phyloP scores from a whole-genome alignment of 2,888 invertebrate species.

The Drosophila merina region DNA sequence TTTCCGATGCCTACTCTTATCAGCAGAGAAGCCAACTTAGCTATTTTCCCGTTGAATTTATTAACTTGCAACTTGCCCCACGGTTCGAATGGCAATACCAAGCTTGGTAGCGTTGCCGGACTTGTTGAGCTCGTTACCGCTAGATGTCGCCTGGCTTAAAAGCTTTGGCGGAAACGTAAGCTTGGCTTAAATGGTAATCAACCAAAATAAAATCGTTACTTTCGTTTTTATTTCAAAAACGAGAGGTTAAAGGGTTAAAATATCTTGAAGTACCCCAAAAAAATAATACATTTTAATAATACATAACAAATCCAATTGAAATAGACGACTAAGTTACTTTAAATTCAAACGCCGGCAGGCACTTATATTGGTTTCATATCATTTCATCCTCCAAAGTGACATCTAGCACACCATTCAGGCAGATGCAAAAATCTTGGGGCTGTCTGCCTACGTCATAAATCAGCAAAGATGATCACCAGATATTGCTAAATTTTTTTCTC shows the following conservation, averaged over 20 bases:
- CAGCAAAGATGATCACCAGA: constrained; percentile 5
- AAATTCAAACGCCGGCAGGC: neutral
- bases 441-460: constrained; percentile 41
- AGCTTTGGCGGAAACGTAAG: neutral
- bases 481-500: constrained; percentile 14
- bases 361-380: constrained; percentile 8
- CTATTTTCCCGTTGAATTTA: neutral
- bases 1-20: constrained; percentile 1
- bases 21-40: neutral
- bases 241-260: too few species aligned
- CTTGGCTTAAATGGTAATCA: neutral
- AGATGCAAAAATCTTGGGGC: constrained; percentile 14
- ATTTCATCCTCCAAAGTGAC: constrained; percentile 29
- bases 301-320: neutral
- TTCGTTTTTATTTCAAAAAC: too few species aligned
- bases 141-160: neutral
- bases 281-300: too few species aligned
- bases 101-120: too few species aligned
- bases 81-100: neutral
- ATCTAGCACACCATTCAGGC: constrained; percentile 17
- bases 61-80: too few species aligned
- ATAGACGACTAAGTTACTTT: neutral
- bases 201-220: neutral
- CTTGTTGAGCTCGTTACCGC: neutral
- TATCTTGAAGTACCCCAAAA: too few species aligned